Evolutionary conservation across 2,113 vertebrate genomes (phyloP), one percentile per base, ranked within the genome.

Genomic region (Passer domesticus): DNA sequence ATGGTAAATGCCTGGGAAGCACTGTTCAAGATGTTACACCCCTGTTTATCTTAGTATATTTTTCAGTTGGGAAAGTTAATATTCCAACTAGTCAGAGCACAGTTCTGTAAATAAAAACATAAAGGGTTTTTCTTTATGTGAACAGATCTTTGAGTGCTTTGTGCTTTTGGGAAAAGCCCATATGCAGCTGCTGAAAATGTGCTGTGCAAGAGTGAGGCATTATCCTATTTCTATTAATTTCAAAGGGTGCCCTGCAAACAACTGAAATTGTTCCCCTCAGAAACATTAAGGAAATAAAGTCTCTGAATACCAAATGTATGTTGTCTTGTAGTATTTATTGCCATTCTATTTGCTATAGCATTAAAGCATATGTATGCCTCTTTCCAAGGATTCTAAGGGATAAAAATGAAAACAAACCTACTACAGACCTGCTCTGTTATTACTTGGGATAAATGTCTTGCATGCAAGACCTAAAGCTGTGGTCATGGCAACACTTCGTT

Each of bases 401-500:
- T 47, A 86, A 91, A 95, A 95, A 85, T 89, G 33, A 91, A 93
- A 95, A 59, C 47, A 69, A 95, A 70, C 30, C 49, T 86, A 41
- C 77, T 43, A 31, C 12, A 41, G 79, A 46, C 37, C 46, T 83
- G 30, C 50, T 85, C 75, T 81, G 58, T 91, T 83, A 70, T 66
- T 66, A 92, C 55, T 68, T 43, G 76, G 83, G 59, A 69, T 93
- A 92, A 94, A 92, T 1, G 11, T 93, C 90, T 90, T 64, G 43
- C 5, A 81, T 12, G 30, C 59, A 59, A 84, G 88, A 93, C 90
- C 72, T 87, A 85, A 88, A 87, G 68, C 94, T 95, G 95, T 97
- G 97, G 89, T 82, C 96, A 97, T 94, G 96, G 95, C 58, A 95
- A 97, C 95, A 87, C 87, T 92, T 94, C 13, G 14, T 95, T 98